These are phyloP conservation scores for Mesembrinibis cayennensis DNA, from an alignment of 2,113 vertebrate genomes.

Conservation along the genomic window DNA sequence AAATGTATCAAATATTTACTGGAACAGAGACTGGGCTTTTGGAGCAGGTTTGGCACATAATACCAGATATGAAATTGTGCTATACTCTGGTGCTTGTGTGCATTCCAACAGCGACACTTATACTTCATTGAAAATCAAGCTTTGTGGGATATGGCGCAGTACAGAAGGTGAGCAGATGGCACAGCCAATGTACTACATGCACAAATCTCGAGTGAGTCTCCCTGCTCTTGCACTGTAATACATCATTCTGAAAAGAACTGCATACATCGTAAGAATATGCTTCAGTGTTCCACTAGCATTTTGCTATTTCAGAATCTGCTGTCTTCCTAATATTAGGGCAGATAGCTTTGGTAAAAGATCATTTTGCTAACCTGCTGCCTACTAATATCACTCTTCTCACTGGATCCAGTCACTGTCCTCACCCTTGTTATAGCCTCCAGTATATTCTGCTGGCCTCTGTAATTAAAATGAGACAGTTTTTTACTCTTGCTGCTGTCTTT, in stretches of 20 bases:
- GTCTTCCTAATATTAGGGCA: neutral
- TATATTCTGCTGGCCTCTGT: neutral
- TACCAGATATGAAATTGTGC: neutral
- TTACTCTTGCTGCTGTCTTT: neutral
- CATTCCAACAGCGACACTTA: slow-evolving; percentile 5
- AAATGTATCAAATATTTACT: neutral
- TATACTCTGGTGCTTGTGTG: neutral
- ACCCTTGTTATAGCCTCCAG: neutral
- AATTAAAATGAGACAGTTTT: neutral
- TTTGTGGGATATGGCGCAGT: neutral
- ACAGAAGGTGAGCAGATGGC: neutral
- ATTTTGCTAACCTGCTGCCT: neutral
- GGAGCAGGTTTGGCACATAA: neutral
- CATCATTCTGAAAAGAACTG: neutral
- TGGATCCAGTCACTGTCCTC: neutral
- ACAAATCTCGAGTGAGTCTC: neutral
- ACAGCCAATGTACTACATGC: neutral
- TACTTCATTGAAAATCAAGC: neutral
- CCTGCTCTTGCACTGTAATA: neutral
- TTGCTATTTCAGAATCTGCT: neutral
- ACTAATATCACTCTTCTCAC: neutral
- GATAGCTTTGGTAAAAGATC: neutral
- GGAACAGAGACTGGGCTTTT: neutral
- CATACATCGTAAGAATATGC: neutral
- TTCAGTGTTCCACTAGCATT: neutral